Evolutionary conservation across 2,888 invertebrate genomes (phyloP), one percentile per base, ranked within the genome.

Genomic region (Tenthredo livida): DNA sequence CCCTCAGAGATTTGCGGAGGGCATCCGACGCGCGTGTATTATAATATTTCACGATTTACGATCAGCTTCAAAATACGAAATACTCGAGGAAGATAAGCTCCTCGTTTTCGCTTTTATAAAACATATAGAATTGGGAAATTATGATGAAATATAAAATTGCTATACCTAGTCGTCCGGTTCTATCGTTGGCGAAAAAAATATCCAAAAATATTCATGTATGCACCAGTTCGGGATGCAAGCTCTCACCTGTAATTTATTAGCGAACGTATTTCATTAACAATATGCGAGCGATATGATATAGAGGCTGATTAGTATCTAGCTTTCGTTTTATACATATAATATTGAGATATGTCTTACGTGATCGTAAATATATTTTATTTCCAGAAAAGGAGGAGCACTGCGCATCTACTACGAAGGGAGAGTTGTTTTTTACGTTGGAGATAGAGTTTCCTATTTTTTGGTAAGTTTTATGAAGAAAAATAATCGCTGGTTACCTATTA

Each of bases 31-130:
- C 7, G n/a, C 43, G 73, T n/a, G 29, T 77, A 50, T 54, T 54
- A n/a, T 77, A 77, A 77, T 77, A 77, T 77, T 77, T 77, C 6
- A 37, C 58, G 77, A 77, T 77, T 54, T 54, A 54, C n/a, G 77
- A 2, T 33, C 54, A 29, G 33, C 73, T 70, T 21, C 3, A 2
- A 75, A 4, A n/a, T 75, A 0, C 21, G 5, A 47, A 75, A 47
- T 25, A 47, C 25, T 75, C 37, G 1, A n/a, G 25, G 0, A 3
- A 17, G 33, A 29, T 7, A 47, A 37, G 37, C 47, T 75, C 5
- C 43, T 75, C 15, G 21, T 40, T 12, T 47, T n/a, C 29, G 4
- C 25, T 21, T 12, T 61, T 25, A 12, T 61, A 21, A 61, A 15
- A 15, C 33, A 10, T 25, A 12, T 37, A 7, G 9, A 61, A 61